Conservation (phyloP, 1,140 invertebrate genomes). For the Drosophila ficusphila region DNA sequence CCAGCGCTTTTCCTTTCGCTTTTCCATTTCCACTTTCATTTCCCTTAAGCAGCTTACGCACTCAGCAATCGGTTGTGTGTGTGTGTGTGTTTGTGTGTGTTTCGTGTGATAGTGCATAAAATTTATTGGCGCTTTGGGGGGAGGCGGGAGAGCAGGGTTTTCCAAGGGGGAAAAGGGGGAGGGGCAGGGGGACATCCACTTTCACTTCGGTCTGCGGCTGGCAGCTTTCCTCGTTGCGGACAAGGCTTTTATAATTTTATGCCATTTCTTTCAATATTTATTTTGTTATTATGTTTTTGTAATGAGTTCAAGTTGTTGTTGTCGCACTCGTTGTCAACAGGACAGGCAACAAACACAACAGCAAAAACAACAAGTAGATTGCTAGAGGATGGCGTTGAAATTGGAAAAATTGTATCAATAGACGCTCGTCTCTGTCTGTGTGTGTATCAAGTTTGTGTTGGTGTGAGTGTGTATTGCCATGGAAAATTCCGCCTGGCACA, state of each 20-base stretch:
- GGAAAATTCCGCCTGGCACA: slow-evolving; percentile 73
- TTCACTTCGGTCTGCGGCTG: slow-evolving; percentile 49
- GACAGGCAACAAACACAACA: slow-evolving; percentile 35
- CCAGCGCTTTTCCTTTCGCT: neutral
- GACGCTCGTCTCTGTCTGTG: slow-evolving; percentile 40
- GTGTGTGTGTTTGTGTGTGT: too few relatives aligned
- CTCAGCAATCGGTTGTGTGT: slow-evolving; percentile 36
- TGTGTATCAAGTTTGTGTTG: slow-evolving; percentile 10
- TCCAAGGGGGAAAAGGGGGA: neutral
- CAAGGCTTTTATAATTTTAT: slow-evolving; percentile 80
- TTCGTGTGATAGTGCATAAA: slow-evolving; percentile 78
- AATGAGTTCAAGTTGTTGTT: slow-evolving; percentile 61
- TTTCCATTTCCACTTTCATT: slow-evolving; percentile 8
- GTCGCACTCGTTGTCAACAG: slow-evolving; percentile 43
- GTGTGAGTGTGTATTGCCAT: slow-evolving; percentile 62
- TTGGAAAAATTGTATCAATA: slow-evolving; percentile 79
- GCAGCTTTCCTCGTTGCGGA: slow-evolving; percentile 54
- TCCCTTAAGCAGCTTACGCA: slow-evolving; percentile 69
- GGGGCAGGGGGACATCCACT: slow-evolving; percentile 7
- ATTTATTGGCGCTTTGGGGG: slow-evolving; percentile 77
- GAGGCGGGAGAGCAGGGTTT: slow-evolving; percentile 23
- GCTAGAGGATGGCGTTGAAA: slow-evolving; percentile 73
- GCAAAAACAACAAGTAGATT: slow-evolving; percentile 24
- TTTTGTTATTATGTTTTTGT: slow-evolving; percentile 82
- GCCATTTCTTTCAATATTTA: slow-evolving; percentile 82